These are phyloP conservation scores for Anthophora plumipes DNA, from an alignment of 2,888 invertebrate species.

Conservation along the genomic window DNA sequence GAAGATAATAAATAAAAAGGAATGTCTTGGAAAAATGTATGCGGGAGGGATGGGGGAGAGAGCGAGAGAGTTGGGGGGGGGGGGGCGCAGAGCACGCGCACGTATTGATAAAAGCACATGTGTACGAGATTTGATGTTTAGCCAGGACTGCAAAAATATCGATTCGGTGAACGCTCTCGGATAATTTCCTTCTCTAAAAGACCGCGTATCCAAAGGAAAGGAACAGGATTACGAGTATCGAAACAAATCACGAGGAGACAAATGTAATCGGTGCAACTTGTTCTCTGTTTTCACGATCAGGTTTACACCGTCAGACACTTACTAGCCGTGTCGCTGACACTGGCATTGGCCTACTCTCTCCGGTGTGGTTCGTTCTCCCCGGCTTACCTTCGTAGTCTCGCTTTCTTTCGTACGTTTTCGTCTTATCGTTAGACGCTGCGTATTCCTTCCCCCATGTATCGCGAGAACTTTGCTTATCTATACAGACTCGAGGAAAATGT, in stretches of 20 bases:
- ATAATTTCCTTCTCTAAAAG: not conserved
- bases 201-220: not conserved
- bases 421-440: conserved; percentile 40
- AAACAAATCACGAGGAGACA: conserved; percentile 37
- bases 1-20: no score
- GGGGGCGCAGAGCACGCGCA: no score
- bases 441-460: conserved; percentile 9
- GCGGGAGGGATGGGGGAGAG: no score
- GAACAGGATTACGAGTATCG: conserved; percentile 7
- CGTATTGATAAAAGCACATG: no score
- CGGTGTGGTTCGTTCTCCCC: conserved; percentile 79
- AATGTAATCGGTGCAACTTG: conserved; percentile 71
- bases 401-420: conserved; percentile 59
- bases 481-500: not conserved
- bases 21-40: not conserved
- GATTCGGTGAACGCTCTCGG: not conserved
- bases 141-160: not conserved
- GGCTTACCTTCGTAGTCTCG: conserved; percentile 77
- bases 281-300: conserved; percentile 83
- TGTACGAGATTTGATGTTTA: not conserved
- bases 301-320: conserved; percentile 77
- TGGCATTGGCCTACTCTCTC: conserved; percentile 84
- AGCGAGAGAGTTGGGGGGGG: no score
- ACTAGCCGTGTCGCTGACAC: conserved; percentile 81
- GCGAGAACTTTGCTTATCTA: not conserved